phyloP scores from a whole-genome alignment of 30 jellyfish, hydroid and myxozoan species.

The Turritopsis rubra region DNA sequence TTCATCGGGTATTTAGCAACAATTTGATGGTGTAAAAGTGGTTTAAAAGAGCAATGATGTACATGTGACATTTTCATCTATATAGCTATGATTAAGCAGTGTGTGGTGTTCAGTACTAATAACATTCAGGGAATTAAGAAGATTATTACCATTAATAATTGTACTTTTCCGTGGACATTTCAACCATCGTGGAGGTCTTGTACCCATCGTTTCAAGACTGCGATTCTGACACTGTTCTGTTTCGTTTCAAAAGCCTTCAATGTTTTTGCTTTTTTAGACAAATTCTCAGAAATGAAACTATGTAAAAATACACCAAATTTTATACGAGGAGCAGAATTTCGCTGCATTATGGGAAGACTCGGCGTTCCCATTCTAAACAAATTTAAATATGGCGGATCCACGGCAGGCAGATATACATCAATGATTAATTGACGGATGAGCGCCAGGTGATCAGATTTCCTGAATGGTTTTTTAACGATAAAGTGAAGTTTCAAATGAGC shows the following conservation, averaged over 20 bases:
- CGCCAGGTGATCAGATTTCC: background rate
- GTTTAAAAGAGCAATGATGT: no score
- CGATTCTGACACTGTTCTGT: background rate
- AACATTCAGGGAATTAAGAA: background rate
- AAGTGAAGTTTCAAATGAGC: background rate
- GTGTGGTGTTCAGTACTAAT: background rate
- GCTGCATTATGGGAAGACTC: slow-evolving; percentile 18
- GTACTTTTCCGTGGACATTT: slow-evolving; percentile 89
- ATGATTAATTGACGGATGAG: background rate
- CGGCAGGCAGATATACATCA: slow-evolving; percentile 9
- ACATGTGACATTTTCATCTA: no score
- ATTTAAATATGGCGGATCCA: slow-evolving; percentile 26
- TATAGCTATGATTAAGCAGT: background rate
- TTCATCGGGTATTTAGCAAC: no score
- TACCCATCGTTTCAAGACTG: slow-evolving; percentile 30
- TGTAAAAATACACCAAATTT: background rate
- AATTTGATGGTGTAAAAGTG: no score
- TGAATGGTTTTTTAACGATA: background rate
- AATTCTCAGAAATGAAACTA: background rate
- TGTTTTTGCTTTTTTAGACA: background rate
- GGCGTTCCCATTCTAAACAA: slow-evolving; percentile 36
- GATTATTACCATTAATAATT: slow-evolving; percentile 54
- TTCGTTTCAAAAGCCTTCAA: background rate
- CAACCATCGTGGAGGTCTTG: slow-evolving; percentile 96
- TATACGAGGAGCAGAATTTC: background rate